Percentiles rank a stretch among this genome's conserved stretches.
Evolutionary conservation across 1,140 invertebrate species (phyloP).

Genomic region (Brachionus sp.): DNA sequence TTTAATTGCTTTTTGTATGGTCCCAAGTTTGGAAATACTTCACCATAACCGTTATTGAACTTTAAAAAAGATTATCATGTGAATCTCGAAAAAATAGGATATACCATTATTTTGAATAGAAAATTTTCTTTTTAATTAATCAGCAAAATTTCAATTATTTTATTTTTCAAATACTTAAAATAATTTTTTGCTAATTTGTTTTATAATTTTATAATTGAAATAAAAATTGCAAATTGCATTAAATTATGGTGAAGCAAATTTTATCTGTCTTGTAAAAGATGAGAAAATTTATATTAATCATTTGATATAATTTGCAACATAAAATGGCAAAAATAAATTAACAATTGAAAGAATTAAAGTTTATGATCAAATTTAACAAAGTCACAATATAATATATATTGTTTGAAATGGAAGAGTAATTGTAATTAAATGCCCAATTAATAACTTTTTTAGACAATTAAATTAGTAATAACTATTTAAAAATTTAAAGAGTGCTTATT

Average conservation of each 20-base stretch:
- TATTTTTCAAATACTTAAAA: neutral
- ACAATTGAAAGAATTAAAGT: too few species aligned
- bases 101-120: neutral
- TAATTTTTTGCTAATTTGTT: neutral
- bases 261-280: neutral
- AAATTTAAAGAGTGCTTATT: too few species aligned
- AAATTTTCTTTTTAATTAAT: neutral
- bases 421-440: too few species aligned
- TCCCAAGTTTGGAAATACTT: neutral
- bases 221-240: neutral
- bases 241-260: neutral
- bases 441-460: too few species aligned
- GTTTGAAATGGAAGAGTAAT: too few species aligned
- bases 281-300: too few species aligned
- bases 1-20: constrained; percentile 31
- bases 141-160: constrained; percentile 21
- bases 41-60: constrained; percentile 3
- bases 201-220: neutral
- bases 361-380: too few species aligned
- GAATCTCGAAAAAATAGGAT: neutral
- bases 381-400: too few species aligned
- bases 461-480: too few species aligned
- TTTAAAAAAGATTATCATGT: neutral
- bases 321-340: too few species aligned
- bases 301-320: too few species aligned